These are phyloP conservation scores for Tinamus guttatus DNA, from an alignment of 2,113 vertebrate genomes.

Conservation along the genomic window DNA sequence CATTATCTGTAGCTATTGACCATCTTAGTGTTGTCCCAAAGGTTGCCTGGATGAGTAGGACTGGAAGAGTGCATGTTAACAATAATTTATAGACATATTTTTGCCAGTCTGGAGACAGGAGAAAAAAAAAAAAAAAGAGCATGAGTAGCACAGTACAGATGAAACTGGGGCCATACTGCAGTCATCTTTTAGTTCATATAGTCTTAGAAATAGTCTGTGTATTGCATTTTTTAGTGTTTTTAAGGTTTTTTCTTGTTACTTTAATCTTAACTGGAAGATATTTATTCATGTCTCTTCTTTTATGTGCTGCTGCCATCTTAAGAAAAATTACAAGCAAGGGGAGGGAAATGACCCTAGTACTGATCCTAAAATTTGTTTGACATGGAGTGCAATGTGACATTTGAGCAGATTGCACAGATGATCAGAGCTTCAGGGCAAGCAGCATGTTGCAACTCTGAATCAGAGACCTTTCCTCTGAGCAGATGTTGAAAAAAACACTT, in stretches of 20 bases:
- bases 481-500: neutral
- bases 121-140: neutral
- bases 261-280: neutral
- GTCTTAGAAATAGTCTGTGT: neutral
- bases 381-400: accelerated
- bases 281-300: neutral
- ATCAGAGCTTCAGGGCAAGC: neutral
- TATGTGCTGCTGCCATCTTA: neutral
- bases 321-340: neutral
- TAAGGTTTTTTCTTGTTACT: neutral
- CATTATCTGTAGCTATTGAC: neutral
- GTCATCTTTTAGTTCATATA: neutral
- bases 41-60: neutral
- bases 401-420: neutral
- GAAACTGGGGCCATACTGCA: neutral
- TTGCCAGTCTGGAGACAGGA: neutral
- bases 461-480: neutral
- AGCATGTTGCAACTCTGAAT: neutral
- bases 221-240: accelerated
- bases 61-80: neutral
- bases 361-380: neutral
- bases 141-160: neutral
- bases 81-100: neutral
- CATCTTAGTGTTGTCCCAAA: neutral
- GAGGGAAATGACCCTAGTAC: neutral